Evolutionary conservation across 2,888 invertebrate genomes (phyloP).

Genomic region (Tetragonula carbonaria): DNA sequence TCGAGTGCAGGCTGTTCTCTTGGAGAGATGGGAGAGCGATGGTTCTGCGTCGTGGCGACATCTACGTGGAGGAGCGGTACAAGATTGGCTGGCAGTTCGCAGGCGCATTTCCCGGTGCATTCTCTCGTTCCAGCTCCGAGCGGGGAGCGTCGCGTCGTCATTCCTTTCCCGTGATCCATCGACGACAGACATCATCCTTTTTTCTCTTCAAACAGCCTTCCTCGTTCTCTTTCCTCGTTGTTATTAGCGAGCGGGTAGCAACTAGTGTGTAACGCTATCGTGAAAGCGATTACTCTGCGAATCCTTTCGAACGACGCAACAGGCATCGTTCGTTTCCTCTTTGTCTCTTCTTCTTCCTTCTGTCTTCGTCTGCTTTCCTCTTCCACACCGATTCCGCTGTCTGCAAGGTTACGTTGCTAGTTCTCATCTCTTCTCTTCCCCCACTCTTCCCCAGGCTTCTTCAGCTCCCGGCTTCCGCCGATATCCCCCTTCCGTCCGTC

Average conservation of each 20-base stretch:
- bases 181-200: constrained; percentile 24
- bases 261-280: no score
- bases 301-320: neutral
- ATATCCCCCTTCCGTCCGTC: constrained; percentile 22
- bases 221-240: constrained; percentile 1
- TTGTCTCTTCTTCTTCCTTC: neutral
- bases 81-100: constrained; percentile 55
- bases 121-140: constrained; percentile 36
- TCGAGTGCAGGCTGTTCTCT: neutral
- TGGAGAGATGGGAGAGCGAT: neutral
- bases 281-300: neutral
- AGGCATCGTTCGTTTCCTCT: neutral
- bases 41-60: constrained; percentile 52
- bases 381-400: neutral
- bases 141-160: constrained; percentile 42
- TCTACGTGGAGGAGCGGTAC: constrained; percentile 23
- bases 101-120: constrained; percentile 67
- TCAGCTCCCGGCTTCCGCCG: neutral
- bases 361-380: no score
- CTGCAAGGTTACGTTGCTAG: neutral
- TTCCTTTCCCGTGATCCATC: constrained; percentile 61
- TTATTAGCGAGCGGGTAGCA: neutral
- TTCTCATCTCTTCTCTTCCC: neutral
- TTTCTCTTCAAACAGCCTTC: constrained; percentile 15
- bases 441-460: neutral